A percentile compares a stretch with the other conserved stretches of the same genome.
Evolutionary conservation across 2,888 invertebrate species (phyloP).

Genomic region (Anorthoa munda): DNA sequence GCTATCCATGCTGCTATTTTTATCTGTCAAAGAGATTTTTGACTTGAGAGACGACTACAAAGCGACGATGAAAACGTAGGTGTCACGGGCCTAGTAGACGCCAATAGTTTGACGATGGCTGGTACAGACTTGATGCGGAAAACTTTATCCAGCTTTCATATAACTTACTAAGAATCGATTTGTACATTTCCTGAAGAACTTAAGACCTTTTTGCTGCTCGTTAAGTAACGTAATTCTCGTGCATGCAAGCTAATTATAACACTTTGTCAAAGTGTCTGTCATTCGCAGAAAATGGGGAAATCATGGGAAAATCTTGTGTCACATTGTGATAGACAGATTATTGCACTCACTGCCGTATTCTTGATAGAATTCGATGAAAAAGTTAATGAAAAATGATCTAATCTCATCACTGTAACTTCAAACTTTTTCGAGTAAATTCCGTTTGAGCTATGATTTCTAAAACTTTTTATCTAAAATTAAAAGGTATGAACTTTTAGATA

Average conservation of each 20-base stretch:
- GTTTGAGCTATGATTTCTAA: no score
- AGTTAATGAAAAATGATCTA: slow-evolving; percentile 18
- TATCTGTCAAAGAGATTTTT: no score
- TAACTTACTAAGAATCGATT: slow-evolving; percentile 29
- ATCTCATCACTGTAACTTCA: not conserved
- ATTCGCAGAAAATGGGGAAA: slow-evolving; percentile 63
- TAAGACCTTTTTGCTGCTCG: slow-evolving; percentile 42
- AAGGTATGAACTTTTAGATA: no score
- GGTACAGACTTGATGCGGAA: not conserved
- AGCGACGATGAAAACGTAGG: not conserved
- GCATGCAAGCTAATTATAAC: slow-evolving; percentile 57
- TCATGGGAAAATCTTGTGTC: slow-evolving; percentile 58
- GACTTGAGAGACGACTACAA: not conserved
- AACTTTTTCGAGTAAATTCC: no score
- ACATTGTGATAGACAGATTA: slow-evolving; percentile 38
- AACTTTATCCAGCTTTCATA: not conserved
- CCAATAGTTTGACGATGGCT: not conserved
- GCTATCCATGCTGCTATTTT: no score
- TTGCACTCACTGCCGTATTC: slow-evolving; percentile 25
- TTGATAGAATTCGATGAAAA: slow-evolving; percentile 27
- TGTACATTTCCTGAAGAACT: slow-evolving; percentile 37
- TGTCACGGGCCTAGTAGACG: not conserved
- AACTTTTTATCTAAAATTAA: no score
- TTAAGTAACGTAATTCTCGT: slow-evolving; percentile 62
- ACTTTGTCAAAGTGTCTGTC: slow-evolving; percentile 57